phyloP scores from a whole-genome alignment of 2,113 vertebrate genomes.

The Lycaon pictus region DNA sequence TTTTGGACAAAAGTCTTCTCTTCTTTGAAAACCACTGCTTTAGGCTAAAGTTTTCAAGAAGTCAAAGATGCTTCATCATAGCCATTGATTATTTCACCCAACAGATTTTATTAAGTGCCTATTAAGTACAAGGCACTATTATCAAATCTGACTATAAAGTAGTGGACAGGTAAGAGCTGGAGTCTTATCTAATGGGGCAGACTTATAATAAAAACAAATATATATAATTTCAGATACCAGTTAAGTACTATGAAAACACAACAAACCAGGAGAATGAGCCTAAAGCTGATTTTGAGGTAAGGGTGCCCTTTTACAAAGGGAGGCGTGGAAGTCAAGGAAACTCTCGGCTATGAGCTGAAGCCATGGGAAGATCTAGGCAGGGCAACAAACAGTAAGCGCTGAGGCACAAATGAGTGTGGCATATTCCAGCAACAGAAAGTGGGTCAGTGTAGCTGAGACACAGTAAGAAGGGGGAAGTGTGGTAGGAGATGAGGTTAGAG shows the following conservation, averaged over 20 bases:
- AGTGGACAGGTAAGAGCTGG: neutral
- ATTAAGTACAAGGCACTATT: neutral
- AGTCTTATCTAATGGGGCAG: neutral
- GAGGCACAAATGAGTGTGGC: neutral
- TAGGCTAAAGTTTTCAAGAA: neutral
- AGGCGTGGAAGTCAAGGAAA: neutral
- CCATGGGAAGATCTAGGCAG: neutral
- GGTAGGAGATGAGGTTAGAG: neutral
- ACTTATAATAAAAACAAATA: neutral
- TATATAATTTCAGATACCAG: neutral
- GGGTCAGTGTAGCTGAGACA: neutral
- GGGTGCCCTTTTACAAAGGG: neutral
- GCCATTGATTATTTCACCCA: neutral
- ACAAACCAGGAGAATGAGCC: neutral
- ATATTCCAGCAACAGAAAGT: neutral
- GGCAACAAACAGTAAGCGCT: neutral
- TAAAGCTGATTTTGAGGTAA: neutral
- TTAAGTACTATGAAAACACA: neutral
- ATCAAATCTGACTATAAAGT: neutral
- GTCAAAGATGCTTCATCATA: neutral
- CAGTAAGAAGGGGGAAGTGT: neutral
- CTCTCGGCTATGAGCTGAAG: neutral
- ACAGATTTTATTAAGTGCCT: neutral
- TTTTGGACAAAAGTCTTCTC: slow-evolving; percentile 4
- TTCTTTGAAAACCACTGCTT: slow-evolving; percentile 11